These are phyloP conservation scores for Clamator glandarius DNA, from an alignment of 2,797 vertebrate species.

Conservation along the genomic window DNA sequence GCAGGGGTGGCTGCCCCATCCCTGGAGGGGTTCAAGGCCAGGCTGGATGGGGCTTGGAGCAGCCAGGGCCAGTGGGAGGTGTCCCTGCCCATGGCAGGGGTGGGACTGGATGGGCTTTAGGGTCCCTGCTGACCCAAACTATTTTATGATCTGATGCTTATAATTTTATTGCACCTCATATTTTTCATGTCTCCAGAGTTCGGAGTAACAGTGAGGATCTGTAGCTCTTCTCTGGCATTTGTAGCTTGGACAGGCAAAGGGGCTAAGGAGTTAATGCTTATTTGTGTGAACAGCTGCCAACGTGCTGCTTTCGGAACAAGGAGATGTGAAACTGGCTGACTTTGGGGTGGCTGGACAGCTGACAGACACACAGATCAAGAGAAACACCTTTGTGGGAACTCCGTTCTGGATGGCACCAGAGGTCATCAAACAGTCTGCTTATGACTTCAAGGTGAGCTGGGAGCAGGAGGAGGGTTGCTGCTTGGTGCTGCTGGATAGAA, in stretches of 20 bases:
- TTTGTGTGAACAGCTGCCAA: conserved; percentile 87
- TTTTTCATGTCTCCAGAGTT: background rate
- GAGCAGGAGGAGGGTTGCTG: background rate
- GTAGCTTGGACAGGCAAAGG: background rate
- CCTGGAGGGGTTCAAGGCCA: no score
- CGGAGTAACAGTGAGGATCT: background rate
- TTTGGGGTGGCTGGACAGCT: conserved; percentile 98
- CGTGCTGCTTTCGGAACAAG: conserved; percentile 95
- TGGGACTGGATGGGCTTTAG: no score
- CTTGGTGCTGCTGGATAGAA: fast-evolving
- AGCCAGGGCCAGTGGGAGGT: no score
- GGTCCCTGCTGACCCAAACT: no score
- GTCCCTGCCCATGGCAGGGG: no score
- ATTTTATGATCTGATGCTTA: background rate
- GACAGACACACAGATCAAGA: conserved; percentile 98
- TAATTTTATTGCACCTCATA: background rate
- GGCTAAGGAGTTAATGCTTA: background rate
- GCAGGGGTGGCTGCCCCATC: no score
- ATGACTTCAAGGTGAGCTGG: conserved; percentile 94
- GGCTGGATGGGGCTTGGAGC: no score
- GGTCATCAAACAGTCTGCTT: conserved; percentile 98
- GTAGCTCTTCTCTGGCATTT: background rate
- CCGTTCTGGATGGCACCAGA: conserved; percentile 99
- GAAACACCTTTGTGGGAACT: conserved; percentile 98
- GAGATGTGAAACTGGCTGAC: conserved; percentile 97